A percentile compares a stretch with the other conserved stretches of the same genome.
phyloP scores from a whole-genome alignment of 1,140 invertebrate species.

The Diploscapter pachys region DNA sequence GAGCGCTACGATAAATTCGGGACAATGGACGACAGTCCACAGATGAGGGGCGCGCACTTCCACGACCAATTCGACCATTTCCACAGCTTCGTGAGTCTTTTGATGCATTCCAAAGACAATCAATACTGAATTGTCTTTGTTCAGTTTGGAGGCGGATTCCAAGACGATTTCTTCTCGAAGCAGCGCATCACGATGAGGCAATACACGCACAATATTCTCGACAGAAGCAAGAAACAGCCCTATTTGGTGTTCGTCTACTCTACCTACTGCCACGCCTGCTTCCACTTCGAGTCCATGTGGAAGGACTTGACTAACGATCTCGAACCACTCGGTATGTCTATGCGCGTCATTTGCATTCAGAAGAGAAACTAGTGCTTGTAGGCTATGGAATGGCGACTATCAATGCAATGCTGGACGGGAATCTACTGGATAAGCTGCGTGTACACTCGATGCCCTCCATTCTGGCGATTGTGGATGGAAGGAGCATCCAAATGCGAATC shows the following conservation, averaged over 20 bases:
- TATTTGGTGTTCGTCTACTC: constrained; percentile 53
- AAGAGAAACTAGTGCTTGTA: constrained; percentile 28
- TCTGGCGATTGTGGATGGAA: constrained; percentile 49
- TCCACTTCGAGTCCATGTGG: constrained; percentile 46
- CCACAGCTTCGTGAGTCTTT: constrained; percentile 5
- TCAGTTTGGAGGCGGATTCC: constrained; percentile 47
- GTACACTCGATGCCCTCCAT: constrained; percentile 44
- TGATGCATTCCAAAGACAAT: not conserved
- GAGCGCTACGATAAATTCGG: constrained; percentile 45
- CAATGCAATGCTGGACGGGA: constrained; percentile 47
- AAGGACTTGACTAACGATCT: constrained; percentile 48
- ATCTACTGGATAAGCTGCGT: constrained; percentile 51
- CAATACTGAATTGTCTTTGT: constrained; percentile 13
- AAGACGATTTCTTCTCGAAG: constrained; percentile 41
- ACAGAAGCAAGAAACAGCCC: constrained; percentile 46
- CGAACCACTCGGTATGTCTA: constrained; percentile 47
- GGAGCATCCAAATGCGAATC: constrained; percentile 45
- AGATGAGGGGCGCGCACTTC: not conserved
- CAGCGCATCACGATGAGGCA: constrained; percentile 44
- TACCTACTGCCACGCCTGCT: constrained; percentile 45
- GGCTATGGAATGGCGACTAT: constrained; percentile 53
- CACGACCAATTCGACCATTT: constrained; percentile 22
- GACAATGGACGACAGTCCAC: constrained; percentile 31
- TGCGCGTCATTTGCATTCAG: not conserved
- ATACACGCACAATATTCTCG: constrained; percentile 46